Evolutionary conservation across 2,113 vertebrate species (phyloP).

Genomic region (Pelmatolapia mariae): DNA sequence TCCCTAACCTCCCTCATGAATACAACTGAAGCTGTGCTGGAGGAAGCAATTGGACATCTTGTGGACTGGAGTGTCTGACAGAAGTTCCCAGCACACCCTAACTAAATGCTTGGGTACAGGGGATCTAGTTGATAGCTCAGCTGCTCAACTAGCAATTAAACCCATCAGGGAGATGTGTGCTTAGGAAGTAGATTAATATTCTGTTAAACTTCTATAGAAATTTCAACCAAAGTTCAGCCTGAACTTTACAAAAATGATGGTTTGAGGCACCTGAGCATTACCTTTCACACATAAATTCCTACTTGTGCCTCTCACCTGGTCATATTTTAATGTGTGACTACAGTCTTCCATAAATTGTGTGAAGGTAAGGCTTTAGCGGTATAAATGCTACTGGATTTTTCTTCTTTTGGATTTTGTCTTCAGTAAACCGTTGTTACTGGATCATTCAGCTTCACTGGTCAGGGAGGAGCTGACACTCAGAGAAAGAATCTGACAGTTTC

Average conservation of each 20-base stretch:
- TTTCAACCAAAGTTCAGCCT: background rate
- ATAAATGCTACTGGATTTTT: background rate
- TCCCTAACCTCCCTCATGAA: background rate
- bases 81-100: background rate
- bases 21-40: background rate
- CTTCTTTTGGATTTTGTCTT: background rate
- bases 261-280: background rate
- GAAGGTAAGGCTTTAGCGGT: background rate
- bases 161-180: background rate
- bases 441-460: background rate
- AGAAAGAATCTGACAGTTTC: background rate
- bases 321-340: background rate
- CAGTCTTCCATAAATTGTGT: background rate
- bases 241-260: background rate
- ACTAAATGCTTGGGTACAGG: fast-evolving
- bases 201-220: background rate
- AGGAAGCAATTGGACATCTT: background rate
- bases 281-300: background rate
- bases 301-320: background rate
- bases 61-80: background rate
- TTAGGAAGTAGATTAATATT: background rate
- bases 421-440: background rate
- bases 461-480: background rate
- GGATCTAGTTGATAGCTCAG: background rate
- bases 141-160: background rate